Conservation (phyloP, 2,797 vertebrate genomes). For the Rallus crepitans region DNA sequence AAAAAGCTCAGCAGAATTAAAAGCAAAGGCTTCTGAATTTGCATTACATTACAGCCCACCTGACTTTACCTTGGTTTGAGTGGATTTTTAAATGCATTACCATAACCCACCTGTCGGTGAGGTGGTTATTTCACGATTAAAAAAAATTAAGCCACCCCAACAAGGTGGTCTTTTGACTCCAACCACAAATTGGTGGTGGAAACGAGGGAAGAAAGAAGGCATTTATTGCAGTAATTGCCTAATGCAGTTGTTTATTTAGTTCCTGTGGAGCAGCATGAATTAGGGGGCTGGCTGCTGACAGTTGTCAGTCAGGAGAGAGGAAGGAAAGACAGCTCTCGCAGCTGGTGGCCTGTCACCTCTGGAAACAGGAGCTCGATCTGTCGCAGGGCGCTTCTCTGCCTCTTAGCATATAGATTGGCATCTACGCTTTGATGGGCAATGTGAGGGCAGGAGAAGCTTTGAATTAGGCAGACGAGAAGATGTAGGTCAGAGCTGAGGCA, state of each 20-base stretch:
- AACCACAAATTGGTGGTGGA: not conserved
- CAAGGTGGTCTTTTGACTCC: slow-evolving; percentile 1
- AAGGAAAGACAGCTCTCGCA: not conserved
- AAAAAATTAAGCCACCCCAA: slow-evolving; percentile 7
- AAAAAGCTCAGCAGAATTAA: slow-evolving; percentile 16
- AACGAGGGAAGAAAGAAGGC: slow-evolving; percentile 12
- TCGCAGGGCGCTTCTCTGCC: not conserved
- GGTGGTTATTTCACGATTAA: slow-evolving; percentile 32
- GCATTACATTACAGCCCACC: not conserved
- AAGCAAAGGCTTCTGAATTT: slow-evolving; percentile 13
- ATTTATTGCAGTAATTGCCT: slow-evolving; percentile 46
- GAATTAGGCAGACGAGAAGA: not conserved
- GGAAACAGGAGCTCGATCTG: not conserved
- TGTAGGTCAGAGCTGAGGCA: slow-evolving; percentile 27
- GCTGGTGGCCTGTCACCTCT: slow-evolving; percentile 3
- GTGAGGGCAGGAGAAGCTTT: not conserved
- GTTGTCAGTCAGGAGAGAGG: slow-evolving; percentile 1
- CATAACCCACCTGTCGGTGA: not conserved
- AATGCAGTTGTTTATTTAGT: slow-evolving; percentile 46
- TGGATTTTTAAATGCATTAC: not conserved
- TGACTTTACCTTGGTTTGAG: slow-evolving; percentile 31
- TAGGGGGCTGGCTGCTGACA: not conserved
- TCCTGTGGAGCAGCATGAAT: not conserved
- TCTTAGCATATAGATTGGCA: not conserved
- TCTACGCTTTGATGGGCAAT: not conserved